Base-by-base conservation (phyloP, 1,140 invertebrate species). In the Dendroctonus valens region DNA sequence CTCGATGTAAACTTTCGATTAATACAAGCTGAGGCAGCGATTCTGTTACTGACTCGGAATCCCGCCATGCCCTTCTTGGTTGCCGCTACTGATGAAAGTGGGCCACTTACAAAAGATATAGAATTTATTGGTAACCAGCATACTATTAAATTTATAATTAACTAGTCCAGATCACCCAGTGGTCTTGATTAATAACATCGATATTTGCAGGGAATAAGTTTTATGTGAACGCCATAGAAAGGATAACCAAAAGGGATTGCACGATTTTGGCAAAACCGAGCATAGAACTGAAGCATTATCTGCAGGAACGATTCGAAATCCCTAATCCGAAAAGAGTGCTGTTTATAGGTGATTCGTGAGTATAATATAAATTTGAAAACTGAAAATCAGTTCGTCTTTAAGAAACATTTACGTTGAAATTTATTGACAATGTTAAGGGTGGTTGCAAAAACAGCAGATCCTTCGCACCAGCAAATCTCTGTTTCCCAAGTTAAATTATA, bases 341-440 rank as follows among this genome's bases (percentile, higher is more conserved):
- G 8, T 67, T 67, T 51, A 67, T 67, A 41, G 65, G 65, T 8
- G 65, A 67, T 38, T 59, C 65, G 65, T 67, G 49, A 67, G 65
- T 60, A 59, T 3, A 14, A 11, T 2, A 11, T 46, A 14, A 11
- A 11, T 26, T 26, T 2, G 26, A 26, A 26, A 26, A 26, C 26
- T 26, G 26, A 26, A 26, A 26, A 26, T 1, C 3, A 26, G 44
- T 11, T 46, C 12, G 3, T 46, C 9, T 46, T 46, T 46, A 46
- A 46, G 12, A 46, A 46, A 46, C 44, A 11, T 4, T 46, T 46
- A 11, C 12, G 9, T 46, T 46, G 2, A 46, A 46, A 46, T 46
- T 12, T n/a, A n/a, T n/a, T 46, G 12, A 46, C 12, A 46, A 46
- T 11, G 1, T 0, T 2, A 26, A 26, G 26, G 3, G 3, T 26